Evolutionary conservation across 1,140 invertebrate species (phyloP), one percentile per base, ranked within the genome.

Genomic region (Saccostrea echinata): DNA sequence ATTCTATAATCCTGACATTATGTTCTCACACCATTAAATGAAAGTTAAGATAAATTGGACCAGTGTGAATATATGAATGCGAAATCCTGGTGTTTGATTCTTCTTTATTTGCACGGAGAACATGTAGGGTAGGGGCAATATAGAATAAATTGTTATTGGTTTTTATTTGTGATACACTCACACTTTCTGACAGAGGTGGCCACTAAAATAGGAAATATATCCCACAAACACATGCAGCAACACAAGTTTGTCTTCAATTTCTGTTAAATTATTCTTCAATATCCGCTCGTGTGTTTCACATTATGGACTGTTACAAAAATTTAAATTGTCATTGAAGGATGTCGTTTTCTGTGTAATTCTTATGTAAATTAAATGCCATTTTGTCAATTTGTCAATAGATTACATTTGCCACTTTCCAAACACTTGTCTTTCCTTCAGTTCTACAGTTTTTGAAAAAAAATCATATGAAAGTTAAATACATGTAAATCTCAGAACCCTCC

Each of bases 1-100:
- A 76, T 33, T 76, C 68, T 76, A 35, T 30, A 16, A 76, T 76
- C 24, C 16, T 16, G 24, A 13, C 27, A 13, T 76, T 30, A 30
- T 2, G 2, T 76, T 16, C 6, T 30, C 68, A 30, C 30, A 30
- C 27, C 4, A 13, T 76, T 12, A 3, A 76, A 13, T 27, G 68
- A 76, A 30, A 61, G 55, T 30, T 11, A 76, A 76, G 68, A 76
- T 76, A 76, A 76, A 76, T 76, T 27, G 30, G 27, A 76, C 27
- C 68, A 33, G 33, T 76, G 13, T 76, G 68, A 76, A 76, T 76
- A 76, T 76, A 76, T 76, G 68, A 76, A 76, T 76, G 8, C 24
- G 27, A 76, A 76, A 76, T 30, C 27, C 27, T 33, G 27, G 30
- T 1, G 24, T 71, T 30, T 13, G 27, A 71, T 71, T 24, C 64